A percentile compares a stretch with the other conserved stretches of the same genome.
Conservation (phyloP, 2,797 vertebrate genomes). For the Sibirionetta formosa region DNA sequence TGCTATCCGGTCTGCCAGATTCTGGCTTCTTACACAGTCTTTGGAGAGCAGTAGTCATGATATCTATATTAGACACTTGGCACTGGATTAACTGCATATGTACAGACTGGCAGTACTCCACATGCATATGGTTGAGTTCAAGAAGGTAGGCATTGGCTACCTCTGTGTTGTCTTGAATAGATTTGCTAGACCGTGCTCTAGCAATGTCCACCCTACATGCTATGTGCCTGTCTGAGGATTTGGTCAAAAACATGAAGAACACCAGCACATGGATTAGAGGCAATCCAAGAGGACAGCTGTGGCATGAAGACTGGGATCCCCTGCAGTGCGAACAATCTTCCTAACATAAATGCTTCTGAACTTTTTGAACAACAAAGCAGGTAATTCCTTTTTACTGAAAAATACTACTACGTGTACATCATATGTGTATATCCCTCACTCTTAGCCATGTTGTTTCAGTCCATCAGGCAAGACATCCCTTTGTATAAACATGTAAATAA, state of each 20-base stretch:
- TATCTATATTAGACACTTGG: background rate
- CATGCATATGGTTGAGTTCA: background rate
- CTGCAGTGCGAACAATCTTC: background rate
- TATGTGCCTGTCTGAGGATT: fast-evolving
- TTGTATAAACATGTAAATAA: background rate
- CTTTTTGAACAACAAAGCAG: background rate
- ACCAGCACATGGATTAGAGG: background rate
- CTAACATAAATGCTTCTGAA: background rate
- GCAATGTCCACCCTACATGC: background rate
- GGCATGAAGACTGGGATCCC: background rate
- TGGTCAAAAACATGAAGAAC: background rate
- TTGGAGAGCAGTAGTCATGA: background rate
- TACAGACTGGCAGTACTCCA: background rate
- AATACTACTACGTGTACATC: background rate
- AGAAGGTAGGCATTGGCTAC: background rate
- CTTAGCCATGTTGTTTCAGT: background rate
- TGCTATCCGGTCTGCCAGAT: background rate
- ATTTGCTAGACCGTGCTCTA: background rate
- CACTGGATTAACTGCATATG: background rate
- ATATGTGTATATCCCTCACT: background rate
- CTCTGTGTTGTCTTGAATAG: background rate
- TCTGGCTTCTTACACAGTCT: background rate
- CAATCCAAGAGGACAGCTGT: background rate
- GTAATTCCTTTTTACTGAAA: background rate
- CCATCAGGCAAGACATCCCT: background rate